These are phyloP conservation scores for Heliothis peltigera DNA, from an alignment of 2,888 invertebrate genomes.

Conservation along the genomic window DNA sequence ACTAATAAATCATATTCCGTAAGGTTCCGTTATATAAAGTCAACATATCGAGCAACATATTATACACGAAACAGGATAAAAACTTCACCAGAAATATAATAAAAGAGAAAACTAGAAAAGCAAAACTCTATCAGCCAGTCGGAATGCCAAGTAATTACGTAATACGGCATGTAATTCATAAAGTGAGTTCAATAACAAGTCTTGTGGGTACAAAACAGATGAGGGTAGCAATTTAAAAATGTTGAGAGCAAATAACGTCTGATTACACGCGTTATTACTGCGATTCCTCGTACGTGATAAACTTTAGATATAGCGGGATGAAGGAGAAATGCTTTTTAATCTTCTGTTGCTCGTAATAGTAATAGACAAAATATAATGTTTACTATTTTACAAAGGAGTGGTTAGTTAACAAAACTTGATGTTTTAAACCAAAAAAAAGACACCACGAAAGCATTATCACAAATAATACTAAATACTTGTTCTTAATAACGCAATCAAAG, in stretches of 20 bases:
- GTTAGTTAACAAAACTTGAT: no score
- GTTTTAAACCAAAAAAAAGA: no score
- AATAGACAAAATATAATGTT: neutral
- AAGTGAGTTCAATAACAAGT: conserved; percentile 41
- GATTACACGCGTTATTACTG: conserved; percentile 59
- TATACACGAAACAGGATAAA: neutral
- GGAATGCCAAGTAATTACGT: conserved; percentile 33
- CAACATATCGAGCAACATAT: neutral
- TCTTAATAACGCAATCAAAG: neutral
- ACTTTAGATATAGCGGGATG: conserved; percentile 46
- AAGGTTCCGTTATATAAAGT: no score
- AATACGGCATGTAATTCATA: conserved; percentile 48
- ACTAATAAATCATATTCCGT: no score
- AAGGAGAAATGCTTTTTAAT: conserved; percentile 29
- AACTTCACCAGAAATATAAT: neutral
- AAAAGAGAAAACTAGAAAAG: conserved; percentile 11
- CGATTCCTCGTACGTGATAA: conserved; percentile 64
- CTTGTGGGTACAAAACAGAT: conserved; percentile 41
- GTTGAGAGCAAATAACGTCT: conserved; percentile 45
- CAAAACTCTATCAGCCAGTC: conserved; percentile 26
- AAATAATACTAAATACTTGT: neutral
- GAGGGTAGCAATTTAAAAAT: conserved; percentile 50
- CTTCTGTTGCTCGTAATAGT: neutral
- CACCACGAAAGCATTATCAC: neutral
- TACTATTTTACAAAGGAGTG: no score